Base-by-base conservation (phyloP, 1,140 invertebrate species). In the Samia ricini region DNA sequence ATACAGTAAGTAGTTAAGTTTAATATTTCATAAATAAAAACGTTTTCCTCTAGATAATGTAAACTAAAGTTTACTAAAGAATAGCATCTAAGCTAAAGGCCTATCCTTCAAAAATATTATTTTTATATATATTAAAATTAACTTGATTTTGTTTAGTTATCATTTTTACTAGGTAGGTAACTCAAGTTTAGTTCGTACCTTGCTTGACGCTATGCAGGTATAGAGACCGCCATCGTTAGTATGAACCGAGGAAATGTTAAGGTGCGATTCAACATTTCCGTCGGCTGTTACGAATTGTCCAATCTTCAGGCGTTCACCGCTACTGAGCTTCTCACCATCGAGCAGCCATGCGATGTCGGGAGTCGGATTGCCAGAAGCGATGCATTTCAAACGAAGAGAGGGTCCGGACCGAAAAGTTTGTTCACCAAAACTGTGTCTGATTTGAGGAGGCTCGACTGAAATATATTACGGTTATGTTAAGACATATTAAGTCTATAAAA, bases 331-430 rank as follows among this genome's bases (percentile, higher is more conserved):
- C 74, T 96, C 95, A 48, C 95, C 96, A 89, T 99, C 98, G 8
- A 99, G 91, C 86, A 96, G 95, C 98, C 98, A 99, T 3, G 94
- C 95, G 61, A 99, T 97, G 91, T 97, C 96, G 56, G 98, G 98
- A 15, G 96, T 96, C 8, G 98, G 98, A 88, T 98, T 99, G 54
- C 97, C 97, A 71, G 94, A 94, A 12, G 95, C 95, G n/a, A 92
- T 82, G 74, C 92, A 93, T 68, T 90, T 91, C 5, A 99, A 91
- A 63, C 95, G 96, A 12, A 97, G 94, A 59, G 95, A 94, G 20
- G 95, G 95, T 51, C 97, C 97, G 0, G 97, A 96, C 70, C 97
- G 95, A 63, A 98, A 93, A 52, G 96, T 97, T 85, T 97, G 95
- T 77, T 97, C 96, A 64, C 93, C 92, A 89, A 98, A 98, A 56